A percentile compares a stretch with the other conserved stretches of the same genome.
Evolutionary conservation across 2,113 vertebrate genomes (phyloP).

Genomic region (Amblyopsis rosae): DNA sequence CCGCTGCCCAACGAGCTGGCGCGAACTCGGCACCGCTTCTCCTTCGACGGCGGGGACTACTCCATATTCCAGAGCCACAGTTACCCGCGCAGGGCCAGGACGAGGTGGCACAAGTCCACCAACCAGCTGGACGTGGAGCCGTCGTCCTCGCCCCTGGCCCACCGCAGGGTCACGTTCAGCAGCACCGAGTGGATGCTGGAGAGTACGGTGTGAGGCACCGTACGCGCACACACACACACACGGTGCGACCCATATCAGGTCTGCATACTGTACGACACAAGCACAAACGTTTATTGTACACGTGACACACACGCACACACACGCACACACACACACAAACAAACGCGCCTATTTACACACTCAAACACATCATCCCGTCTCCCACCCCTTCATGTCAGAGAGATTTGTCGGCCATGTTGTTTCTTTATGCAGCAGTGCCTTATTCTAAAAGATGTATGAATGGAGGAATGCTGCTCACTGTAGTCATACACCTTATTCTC

Average conservation of each 20-base stretch:
- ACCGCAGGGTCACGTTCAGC: constrained; percentile 86
- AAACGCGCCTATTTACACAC: constrained; percentile 27
- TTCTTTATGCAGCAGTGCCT: constrained; percentile 82
- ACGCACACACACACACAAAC: constrained; percentile 58
- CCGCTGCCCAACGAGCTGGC: constrained; percentile 81
- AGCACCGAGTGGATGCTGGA: constrained; percentile 98
- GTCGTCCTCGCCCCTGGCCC: constrained; percentile 77
- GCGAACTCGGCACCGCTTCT: constrained; percentile 88
- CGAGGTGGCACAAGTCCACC: constrained; percentile 89
- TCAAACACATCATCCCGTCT: constrained; percentile 61
- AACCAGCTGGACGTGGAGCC: constrained; percentile 85
- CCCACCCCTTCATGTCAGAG: constrained; percentile 60
- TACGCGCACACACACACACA: constrained; percentile 41
- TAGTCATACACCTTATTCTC: constrained; percentile 66
- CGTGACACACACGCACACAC: constrained; percentile 16
- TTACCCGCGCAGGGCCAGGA: constrained; percentile 90
- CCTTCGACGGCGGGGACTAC: constrained; percentile 92
- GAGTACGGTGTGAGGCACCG: constrained; percentile 87
- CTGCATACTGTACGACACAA: constrained; percentile 31
- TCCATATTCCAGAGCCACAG: constrained; percentile 95
- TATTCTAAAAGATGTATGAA: constrained; percentile 76
- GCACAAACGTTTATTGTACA: constrained; percentile 51
- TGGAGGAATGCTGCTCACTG: constrained; percentile 80
- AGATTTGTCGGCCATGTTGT: constrained; percentile 65
- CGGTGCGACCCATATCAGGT: neutral